phyloP scores from a whole-genome alignment of 92 coral and sea anemone species.

The Epizoanthus fatuus region DNA sequence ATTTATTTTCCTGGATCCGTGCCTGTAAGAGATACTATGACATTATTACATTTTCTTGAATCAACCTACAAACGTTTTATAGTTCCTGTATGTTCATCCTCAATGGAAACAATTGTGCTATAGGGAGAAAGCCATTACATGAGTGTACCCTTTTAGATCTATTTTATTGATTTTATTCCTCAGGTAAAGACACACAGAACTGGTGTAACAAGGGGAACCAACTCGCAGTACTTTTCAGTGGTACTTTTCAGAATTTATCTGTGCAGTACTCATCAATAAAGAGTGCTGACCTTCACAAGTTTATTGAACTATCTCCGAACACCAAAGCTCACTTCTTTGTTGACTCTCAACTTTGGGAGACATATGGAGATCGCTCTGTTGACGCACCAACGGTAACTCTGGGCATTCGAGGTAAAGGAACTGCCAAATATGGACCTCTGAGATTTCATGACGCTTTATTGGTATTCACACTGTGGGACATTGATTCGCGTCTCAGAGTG shows the following conservation, averaged over 20 bases:
- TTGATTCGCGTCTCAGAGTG: neutral
- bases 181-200: slow-evolving; percentile 11
- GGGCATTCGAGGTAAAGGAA: slow-evolving; percentile 35
- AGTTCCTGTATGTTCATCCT: too few species aligned
- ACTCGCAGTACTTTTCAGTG: slow-evolving; percentile 36
- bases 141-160: neutral
- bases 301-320: slow-evolving; percentile 8
- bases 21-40: too few species aligned
- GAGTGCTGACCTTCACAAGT: neutral
- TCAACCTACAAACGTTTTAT: too few species aligned
- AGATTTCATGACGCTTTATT: slow-evolving; percentile 44
- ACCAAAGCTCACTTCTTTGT: slow-evolving; percentile 29
- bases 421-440: slow-evolving; percentile 67
- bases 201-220: slow-evolving; percentile 45
- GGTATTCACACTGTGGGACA: slow-evolving; percentile 20
- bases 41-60: too few species aligned
- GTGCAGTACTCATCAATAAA: slow-evolving; percentile 1
- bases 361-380: slow-evolving; percentile 8
- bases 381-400: slow-evolving; percentile 35
- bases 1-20: too few species aligned
- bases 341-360: slow-evolving; percentile 38
- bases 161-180: neutral
- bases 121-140: too few species aligned
- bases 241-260: neutral
- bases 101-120: too few species aligned